Conservation (phyloP, 2,113 vertebrate genomes). For the Neogale vison region DNA sequence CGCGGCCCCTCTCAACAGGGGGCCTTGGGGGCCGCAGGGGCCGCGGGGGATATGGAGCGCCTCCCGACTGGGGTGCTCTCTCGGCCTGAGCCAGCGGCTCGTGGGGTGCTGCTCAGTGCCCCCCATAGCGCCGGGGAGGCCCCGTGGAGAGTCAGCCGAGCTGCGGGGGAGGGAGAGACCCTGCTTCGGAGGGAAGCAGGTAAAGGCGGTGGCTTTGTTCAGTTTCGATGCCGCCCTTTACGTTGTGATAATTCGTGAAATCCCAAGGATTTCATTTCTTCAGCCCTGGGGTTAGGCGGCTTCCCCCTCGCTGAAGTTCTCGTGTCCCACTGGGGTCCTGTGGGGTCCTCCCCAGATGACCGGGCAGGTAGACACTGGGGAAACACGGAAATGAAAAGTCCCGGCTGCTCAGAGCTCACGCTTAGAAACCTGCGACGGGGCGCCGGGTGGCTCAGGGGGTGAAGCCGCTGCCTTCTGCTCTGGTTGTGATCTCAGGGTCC, state of each 20-base stretch:
- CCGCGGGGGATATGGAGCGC: background rate
- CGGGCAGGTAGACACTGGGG: background rate
- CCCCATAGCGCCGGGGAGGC: background rate
- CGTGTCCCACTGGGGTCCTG: background rate
- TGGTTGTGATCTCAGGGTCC: too few relatives aligned
- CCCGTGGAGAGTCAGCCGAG: background rate
- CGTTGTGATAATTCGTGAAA: background rate
- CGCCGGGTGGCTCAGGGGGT: too few relatives aligned
- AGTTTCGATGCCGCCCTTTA: background rate
- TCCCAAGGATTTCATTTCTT: background rate
- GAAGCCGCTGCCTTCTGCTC: too few relatives aligned
- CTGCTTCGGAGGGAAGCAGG: background rate
- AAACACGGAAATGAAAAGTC: background rate
- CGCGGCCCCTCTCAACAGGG: background rate
- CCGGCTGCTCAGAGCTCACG: background rate
- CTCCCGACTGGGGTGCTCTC: background rate
- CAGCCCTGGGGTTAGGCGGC: background rate
- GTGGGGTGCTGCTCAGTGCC: rapidly evolving
- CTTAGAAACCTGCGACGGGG: background rate
- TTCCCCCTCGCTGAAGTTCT: background rate
- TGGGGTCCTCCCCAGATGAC: background rate
- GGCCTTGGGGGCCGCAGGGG: rapidly evolving
- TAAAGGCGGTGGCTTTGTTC: background rate
- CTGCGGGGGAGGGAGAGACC: background rate
- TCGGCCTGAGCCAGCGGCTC: background rate